A percentile compares a stretch with the other conserved stretches of the same genome.
These are phyloP conservation scores for Meandrusa payeni DNA, from an alignment of 2,888 invertebrate genomes.

Conservation along the genomic window DNA sequence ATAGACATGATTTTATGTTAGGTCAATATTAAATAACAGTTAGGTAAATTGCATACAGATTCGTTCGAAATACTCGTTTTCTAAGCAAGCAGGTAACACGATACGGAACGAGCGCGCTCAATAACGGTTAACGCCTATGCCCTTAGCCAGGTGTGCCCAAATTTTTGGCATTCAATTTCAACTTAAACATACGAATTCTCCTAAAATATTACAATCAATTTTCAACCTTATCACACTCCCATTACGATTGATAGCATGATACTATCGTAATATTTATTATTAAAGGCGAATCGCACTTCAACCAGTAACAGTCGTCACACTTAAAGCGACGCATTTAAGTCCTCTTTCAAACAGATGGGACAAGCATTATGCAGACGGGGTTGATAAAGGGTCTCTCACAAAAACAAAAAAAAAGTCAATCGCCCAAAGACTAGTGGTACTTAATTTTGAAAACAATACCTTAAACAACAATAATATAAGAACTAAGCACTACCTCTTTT, in stretches of 20 bases:
- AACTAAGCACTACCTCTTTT: too few species aligned
- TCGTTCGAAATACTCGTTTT: constrained; percentile 7
- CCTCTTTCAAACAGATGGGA: constrained; percentile 8
- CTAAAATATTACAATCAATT: constrained; percentile 1
- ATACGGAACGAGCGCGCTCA: constrained; percentile 8
- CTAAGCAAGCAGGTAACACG: constrained; percentile 9
- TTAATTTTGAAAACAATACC: not conserved
- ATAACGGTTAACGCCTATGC: constrained; percentile 21
- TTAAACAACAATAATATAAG: too few species aligned
- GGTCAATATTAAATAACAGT: too few species aligned
- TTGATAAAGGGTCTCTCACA: constrained; percentile 4
- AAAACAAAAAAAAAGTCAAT: constrained; percentile 16
- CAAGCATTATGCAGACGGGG: constrained; percentile 9
- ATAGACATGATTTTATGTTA: too few species aligned
- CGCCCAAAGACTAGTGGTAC: constrained; percentile 1
- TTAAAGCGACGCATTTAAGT: not conserved
- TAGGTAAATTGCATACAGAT: too few species aligned
- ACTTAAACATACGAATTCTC: not conserved
- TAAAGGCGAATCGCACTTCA: constrained; percentile 15
- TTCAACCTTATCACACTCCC: constrained; percentile 12
- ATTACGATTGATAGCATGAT: constrained; percentile 5
- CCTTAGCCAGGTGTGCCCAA: constrained; percentile 23
- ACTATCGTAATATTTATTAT: constrained; percentile 3
- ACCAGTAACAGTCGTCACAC: constrained; percentile 11
- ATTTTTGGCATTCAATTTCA: constrained; percentile 23